phyloP scores from a whole-genome alignment of 2,113 vertebrate genomes.

The Atherinomorus stipes region DNA sequence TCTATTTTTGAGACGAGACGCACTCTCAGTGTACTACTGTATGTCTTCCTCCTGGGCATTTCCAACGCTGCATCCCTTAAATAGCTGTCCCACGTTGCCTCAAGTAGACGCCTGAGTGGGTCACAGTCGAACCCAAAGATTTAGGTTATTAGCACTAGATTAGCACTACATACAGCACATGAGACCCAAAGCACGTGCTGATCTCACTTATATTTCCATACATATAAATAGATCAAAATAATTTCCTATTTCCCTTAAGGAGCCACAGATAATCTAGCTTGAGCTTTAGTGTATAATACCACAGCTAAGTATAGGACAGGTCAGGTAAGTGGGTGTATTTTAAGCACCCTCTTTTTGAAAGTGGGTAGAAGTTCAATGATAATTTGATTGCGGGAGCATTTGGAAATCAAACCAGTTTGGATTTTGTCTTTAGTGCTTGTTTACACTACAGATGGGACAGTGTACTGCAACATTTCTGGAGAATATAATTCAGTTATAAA shows the following conservation, averaged over 20 bases:
- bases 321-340: conserved; percentile 25
- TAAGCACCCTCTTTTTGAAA: conserved; percentile 5
- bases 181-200: conserved; percentile 29
- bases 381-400: background rate
- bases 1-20: conserved; percentile 23
- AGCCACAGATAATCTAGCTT: background rate
- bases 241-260: conserved; percentile 42
- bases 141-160: conserved; percentile 50
- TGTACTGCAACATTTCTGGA: no score
- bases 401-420: background rate
- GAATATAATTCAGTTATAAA: no score
- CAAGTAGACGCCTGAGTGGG: conserved; percentile 29
- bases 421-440: background rate
- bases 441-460: no score
- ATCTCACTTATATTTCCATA: conserved; percentile 12
- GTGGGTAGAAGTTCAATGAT: background rate
- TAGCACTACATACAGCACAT: conserved; percentile 6
- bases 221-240: conserved; percentile 49
- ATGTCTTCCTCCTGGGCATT: background rate
- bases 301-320: conserved; percentile 35
- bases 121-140: conserved; percentile 41
- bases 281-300: conserved; percentile 15
- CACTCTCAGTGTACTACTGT: background rate
- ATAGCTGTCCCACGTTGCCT: conserved; percentile 12
- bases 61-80: conserved; percentile 14